Base-by-base conservation (phyloP, 2,888 invertebrate species). In the Taphrorychus bicolor region DNA sequence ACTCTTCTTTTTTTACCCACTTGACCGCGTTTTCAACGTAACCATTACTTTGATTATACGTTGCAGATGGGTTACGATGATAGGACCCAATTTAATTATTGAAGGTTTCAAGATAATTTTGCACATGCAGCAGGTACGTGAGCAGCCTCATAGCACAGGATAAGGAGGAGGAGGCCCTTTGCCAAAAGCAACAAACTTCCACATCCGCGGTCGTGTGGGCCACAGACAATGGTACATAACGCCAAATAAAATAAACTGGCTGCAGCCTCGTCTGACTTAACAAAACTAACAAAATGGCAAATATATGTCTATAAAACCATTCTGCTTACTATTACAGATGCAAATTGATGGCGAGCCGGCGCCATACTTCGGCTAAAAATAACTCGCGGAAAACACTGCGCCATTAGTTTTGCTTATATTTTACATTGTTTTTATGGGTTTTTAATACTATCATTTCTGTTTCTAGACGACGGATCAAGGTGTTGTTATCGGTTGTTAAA, bases 341-440 rank as follows among this genome's bases (percentile, higher is more conserved):
- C 69, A 69, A 69, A 69, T 69, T 69, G 52, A 64, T 57, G 69
- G 53, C 69, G 63, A 57, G 57, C 57, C 64, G 69, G 69, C 64
- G 69, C 69, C 69, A 59, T 54, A 51, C 57, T 57, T 19, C 24
- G 42, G 18, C 42, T 68, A 68, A 59, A 68, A 63, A 68, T 68
- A 68, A 54, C 63, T 63, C 45, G 61, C 66, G 58, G 66, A 66
- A 66, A 61, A 61, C 59, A 66, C 60, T 66, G 59, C 66, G 61
- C 66, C 66, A 66, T 66, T 60, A 66, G 54, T 53, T 54, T 45
- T 59, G 56, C 41, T 45, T 45, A 45, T 56, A 60, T 65, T 59
- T 59, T 59, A 48, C 59, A 59, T 59, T 24, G 59, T 58, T 65
- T 65, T 65, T 65, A 64, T 65, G 45, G 23, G 42, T 16, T 24